These are phyloP conservation scores for Hemiscyllium ocellatum DNA, from an alignment of 2,113 vertebrate genomes.

Conservation along the genomic window DNA sequence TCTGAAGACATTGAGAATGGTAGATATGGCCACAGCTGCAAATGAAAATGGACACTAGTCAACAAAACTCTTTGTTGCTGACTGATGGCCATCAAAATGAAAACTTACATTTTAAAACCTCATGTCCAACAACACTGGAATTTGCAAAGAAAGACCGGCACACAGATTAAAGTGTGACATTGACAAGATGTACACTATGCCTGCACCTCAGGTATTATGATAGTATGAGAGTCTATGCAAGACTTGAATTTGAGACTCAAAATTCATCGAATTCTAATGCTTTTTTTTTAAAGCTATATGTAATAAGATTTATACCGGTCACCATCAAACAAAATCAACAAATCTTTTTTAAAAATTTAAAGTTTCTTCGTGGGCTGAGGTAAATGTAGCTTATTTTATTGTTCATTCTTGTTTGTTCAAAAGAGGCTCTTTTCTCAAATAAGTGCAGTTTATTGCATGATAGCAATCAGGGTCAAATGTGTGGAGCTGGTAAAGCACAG, in stretches of 20 bases:
- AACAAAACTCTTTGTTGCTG: background rate
- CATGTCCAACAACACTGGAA: background rate
- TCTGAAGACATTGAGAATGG: slow-evolving; percentile 83
- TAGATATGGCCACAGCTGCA: slow-evolving; percentile 93
- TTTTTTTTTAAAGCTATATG: background rate
- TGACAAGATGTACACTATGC: background rate
- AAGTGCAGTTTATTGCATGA: too few relatives aligned
- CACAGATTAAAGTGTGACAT: background rate
- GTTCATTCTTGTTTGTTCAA: background rate
- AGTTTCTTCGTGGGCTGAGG: too few relatives aligned
- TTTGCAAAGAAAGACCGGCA: too few relatives aligned
- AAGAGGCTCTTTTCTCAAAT: too few relatives aligned
- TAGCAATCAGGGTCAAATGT: too few relatives aligned
- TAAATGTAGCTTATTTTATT: background rate
- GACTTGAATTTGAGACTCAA: background rate
- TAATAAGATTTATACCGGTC: background rate
- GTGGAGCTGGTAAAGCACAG: too few relatives aligned
- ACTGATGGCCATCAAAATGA: background rate
- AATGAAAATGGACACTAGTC: slow-evolving; percentile 40
- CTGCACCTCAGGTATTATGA: background rate
- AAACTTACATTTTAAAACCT: background rate
- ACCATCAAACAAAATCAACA: background rate
- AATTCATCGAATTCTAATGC: background rate
- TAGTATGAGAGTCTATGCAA: background rate
- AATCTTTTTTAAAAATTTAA: background rate